These are phyloP conservation scores for Ryuthela nishihirai DNA, from an alignment of 2,888 invertebrate species.

Conservation along the genomic window DNA sequence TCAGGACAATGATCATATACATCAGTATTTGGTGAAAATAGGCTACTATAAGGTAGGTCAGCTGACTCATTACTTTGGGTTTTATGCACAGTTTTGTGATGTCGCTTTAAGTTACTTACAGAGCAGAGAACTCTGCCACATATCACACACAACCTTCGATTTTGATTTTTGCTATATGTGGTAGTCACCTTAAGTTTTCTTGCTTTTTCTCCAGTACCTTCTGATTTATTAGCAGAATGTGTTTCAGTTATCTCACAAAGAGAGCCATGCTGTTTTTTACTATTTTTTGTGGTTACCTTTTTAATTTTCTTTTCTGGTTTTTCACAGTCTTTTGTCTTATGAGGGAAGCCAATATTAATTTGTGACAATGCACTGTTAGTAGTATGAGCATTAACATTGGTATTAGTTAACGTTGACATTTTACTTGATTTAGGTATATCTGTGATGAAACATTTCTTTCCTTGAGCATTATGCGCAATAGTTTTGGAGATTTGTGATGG, in stretches of 20 bases:
- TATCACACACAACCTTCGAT: constrained; percentile 34
- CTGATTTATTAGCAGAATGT: constrained; percentile 13
- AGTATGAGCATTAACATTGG: too few species aligned
- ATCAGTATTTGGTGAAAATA: constrained; percentile 16
- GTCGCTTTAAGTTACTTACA: constrained; percentile 38
- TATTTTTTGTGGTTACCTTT: too few species aligned
- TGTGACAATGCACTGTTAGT: too few species aligned
- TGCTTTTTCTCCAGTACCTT: constrained; percentile 6
- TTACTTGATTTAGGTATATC: constrained; percentile 10
- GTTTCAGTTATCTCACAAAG: too few species aligned
- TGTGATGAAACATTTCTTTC: too few species aligned
- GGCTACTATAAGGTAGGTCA: constrained; percentile 23
- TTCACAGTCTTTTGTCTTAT: too few species aligned
- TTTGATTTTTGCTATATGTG: constrained; percentile 4
- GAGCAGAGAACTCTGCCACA: constrained; percentile 38
- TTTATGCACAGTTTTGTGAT: constrained; percentile 39
- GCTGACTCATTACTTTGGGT: constrained; percentile 24
- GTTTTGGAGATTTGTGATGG: too few species aligned
- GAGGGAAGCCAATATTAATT: too few species aligned
- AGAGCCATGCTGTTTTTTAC: too few species aligned
- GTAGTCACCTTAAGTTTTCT: constrained; percentile 22
- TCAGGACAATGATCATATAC: constrained; percentile 13
- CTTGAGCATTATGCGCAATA: too few species aligned
- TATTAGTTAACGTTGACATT: constrained; percentile 20
- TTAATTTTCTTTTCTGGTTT: too few species aligned